Percentiles rank a stretch among this genome's conserved stretches.
Conservation (phyloP, 2,113 vertebrate species). For the Oryzias celebensis region DNA sequence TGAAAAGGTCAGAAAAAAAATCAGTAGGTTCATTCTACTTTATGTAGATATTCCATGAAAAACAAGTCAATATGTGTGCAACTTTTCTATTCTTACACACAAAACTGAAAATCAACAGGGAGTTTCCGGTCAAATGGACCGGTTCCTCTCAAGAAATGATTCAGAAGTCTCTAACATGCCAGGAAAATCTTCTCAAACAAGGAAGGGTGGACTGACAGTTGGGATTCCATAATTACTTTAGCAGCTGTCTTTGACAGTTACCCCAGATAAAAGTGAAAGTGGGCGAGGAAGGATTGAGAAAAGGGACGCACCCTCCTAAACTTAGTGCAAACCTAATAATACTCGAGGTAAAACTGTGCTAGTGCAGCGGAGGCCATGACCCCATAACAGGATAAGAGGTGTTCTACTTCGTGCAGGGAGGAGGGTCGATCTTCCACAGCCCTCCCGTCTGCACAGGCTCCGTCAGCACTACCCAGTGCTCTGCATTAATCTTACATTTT, state of each 20-base stretch:
- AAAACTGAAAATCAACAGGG: slow-evolving; percentile 42
- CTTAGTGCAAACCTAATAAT: slow-evolving; percentile 73
- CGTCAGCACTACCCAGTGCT: not conserved
- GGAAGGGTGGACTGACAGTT: not conserved
- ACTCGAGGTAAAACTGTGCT: slow-evolving; percentile 62
- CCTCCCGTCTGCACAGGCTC: slow-evolving; percentile 13
- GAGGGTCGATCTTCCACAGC: slow-evolving; percentile 34
- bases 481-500: not conserved
- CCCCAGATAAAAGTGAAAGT: slow-evolving; percentile 6
- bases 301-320: slow-evolving; percentile 66
- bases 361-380: slow-evolving; percentile 68
- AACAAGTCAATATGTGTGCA: too few species aligned
- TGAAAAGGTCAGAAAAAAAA: slow-evolving; percentile 25
- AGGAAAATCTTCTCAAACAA: slow-evolving; percentile 24
- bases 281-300: slow-evolving; percentile 62
- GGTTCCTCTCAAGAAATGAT: slow-evolving; percentile 57
- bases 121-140: slow-evolving; percentile 47
- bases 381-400: slow-evolving; percentile 74
- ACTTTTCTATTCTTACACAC: slow-evolving; percentile 6
- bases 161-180: slow-evolving; percentile 34
- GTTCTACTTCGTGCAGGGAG: slow-evolving; percentile 40
- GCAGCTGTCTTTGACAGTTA: not conserved
- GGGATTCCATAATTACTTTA: too few species aligned
- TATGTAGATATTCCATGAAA: not conserved
- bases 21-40: slow-evolving; percentile 1